These are phyloP conservation scores for Microplitis demolitor DNA, from an alignment of 1,140 invertebrate species.

Conservation along the genomic window DNA sequence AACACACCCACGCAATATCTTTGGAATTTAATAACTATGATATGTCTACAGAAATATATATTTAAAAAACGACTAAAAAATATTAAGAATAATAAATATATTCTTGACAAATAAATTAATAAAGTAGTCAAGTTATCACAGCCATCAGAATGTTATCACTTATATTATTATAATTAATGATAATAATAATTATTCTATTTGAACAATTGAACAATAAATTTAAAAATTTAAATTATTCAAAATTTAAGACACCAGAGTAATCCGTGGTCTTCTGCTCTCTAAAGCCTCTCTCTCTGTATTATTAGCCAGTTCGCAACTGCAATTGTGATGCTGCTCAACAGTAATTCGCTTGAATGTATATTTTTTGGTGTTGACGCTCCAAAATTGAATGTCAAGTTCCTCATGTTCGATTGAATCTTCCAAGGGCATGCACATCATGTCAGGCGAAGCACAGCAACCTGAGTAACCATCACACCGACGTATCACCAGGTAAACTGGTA, in stretches of 20 bases:
- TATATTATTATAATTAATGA: not conserved
- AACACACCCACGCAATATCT: not conserved
- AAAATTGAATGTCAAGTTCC: slow-evolving; percentile 37
- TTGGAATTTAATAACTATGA: slow-evolving; percentile 8
- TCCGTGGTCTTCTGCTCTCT: slow-evolving; percentile 24
- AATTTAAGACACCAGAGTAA: slow-evolving; percentile 18
- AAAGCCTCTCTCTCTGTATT: slow-evolving; percentile 16
- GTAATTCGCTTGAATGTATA: slow-evolving; percentile 34
- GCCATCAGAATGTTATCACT: slow-evolving; percentile 1
- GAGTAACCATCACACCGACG: slow-evolving; percentile 43
- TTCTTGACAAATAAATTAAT: not conserved
- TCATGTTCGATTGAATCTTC: slow-evolving; percentile 34
- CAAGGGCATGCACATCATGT: slow-evolving; percentile 34
- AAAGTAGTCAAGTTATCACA: slow-evolving; percentile 5
- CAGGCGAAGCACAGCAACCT: slow-evolving; percentile 37
- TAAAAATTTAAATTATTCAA: not conserved
- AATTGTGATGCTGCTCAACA: slow-evolving; percentile 42
- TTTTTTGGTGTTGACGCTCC: slow-evolving; percentile 30
- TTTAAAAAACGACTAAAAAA: not conserved
- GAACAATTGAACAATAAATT: not conserved
- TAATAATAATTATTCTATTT: not conserved
- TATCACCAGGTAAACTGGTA: slow-evolving; percentile 40
- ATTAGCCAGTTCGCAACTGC: slow-evolving; percentile 32
- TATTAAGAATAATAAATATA: too few species aligned
- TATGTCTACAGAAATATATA: not conserved